Evolutionary conservation across 2,888 invertebrate genomes (phyloP), one percentile per base, ranked within the genome.

Genomic region (Salpingus planirostris): DNA sequence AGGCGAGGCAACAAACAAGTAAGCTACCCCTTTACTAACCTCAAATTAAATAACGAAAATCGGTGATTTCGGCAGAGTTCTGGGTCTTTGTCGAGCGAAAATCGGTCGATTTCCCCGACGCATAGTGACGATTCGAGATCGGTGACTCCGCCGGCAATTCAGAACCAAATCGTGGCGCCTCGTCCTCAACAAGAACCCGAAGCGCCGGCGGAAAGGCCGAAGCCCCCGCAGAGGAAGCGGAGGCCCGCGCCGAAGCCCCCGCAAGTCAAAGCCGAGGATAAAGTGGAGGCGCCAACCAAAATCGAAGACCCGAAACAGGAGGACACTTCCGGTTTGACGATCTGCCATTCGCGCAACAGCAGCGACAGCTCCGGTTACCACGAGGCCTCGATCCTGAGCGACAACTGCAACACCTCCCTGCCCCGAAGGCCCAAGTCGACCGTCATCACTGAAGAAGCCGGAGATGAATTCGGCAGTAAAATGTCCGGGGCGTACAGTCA

Each of bases 351-450:
- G 23, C 67, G 80, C 41, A 79, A 79, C 52, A 79, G 78, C 59
- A 80, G 80, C 40, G 80, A 80, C 56, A 80, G 80, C 47, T 78
- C 78, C 34, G 80, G 80, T 1, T 80, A 80, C 54, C 80, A 80
- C 55, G 80, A 80, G 54, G 74, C 79, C 1, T 78, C 78, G 4
- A 70, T 76, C 29, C 64, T 72, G 27, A 76, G 76, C 50, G 77
- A 78, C 48, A 71, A 74, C 46, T 71, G 71, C 4, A 60, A 60
- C 35, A 55, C 61, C 1, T 62, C 65, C 12, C 42, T 64, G 29
- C 62, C 63, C 1, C 49, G 64, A 30, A 45, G 62, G 33, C 59
- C 62, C 14, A 59, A 56, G 42, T 58, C 60, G 2, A 55, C 55
- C 10, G 45, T 54, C 28, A 52, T 59, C 11, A 46, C 31, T 28